Conservation (phyloP, 2,888 invertebrate genomes). For the Didymodactylos carnosus region DNA sequence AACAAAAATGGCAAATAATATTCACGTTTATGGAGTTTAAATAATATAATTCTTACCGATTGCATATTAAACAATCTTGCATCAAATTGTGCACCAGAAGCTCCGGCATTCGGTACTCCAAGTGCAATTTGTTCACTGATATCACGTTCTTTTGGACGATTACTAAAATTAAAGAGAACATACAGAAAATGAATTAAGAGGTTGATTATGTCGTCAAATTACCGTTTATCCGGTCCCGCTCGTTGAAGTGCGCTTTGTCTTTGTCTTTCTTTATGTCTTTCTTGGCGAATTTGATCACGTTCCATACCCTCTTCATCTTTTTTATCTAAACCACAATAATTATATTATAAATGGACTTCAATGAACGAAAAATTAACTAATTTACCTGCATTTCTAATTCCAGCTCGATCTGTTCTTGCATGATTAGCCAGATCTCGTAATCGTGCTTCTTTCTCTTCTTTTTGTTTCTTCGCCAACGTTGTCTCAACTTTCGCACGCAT, state of each 20-base stretch:
- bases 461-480: constrained; percentile 86
- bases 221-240: constrained; percentile 69
- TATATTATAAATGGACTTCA: constrained; percentile 8
- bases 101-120: constrained; percentile 63
- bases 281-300: constrained; percentile 48
- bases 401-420: constrained; percentile 67
- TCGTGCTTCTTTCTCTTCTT: constrained; percentile 89
- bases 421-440: constrained; percentile 74
- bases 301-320: constrained; percentile 47
- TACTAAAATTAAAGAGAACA: constrained; percentile 26
- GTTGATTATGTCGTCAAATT: constrained; percentile 17
- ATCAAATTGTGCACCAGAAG: constrained; percentile 50
- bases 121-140: constrained; percentile 95
- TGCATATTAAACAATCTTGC: constrained; percentile 78
- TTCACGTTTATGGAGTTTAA: not conserved
- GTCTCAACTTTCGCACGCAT: constrained; percentile 83
- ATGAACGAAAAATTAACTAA: constrained; percentile 20
- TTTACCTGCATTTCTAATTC: constrained; percentile 39
- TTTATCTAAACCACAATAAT: constrained; percentile 31
- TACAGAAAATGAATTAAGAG: not conserved
- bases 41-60: constrained; percentile 14
- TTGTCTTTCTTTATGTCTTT: constrained; percentile 71
- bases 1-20: constrained; percentile 11
- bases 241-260: constrained; percentile 74
- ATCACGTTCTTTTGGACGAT: constrained; percentile 51